phyloP scores from a whole-genome alignment of 2,888 invertebrate species.

The Chrysina gloriosa region DNA sequence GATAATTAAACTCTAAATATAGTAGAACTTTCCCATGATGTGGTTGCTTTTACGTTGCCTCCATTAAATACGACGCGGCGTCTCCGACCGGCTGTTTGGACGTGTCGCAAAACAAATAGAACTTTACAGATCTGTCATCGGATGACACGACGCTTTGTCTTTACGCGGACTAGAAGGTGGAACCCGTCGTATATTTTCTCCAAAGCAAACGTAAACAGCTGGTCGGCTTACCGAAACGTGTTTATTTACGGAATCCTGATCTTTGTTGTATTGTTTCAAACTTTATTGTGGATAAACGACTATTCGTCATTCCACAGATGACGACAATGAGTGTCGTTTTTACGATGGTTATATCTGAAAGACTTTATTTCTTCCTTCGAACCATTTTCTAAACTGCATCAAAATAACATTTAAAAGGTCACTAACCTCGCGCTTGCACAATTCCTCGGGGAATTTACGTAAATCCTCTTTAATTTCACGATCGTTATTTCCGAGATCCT shows the following conservation, averaged over 20 bases:
- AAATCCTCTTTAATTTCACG: too few species aligned
- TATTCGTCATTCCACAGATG: too few species aligned
- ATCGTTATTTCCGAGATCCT: too few species aligned
- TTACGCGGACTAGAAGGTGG: neutral
- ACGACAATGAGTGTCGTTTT: too few species aligned
- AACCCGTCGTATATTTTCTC: neutral
- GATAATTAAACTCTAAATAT: slow-evolving; percentile 29
- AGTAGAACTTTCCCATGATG: slow-evolving; percentile 27
- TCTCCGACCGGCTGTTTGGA: neutral
- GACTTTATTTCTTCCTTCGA: too few species aligned
- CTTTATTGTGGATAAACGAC: neutral
- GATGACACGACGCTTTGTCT: neutral
- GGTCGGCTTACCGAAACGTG: neutral
- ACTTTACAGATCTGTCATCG: neutral
- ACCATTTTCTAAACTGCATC: too few species aligned
- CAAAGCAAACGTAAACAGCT: neutral
- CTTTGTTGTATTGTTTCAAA: neutral
- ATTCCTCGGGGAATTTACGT: too few species aligned
- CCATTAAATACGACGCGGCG: neutral
- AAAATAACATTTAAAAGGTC: too few species aligned
- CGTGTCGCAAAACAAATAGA: neutral
- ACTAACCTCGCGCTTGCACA: too few species aligned
- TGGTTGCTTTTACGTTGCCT: neutral
- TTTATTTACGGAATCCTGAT: neutral
- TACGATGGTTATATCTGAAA: too few species aligned